phyloP scores from a whole-genome alignment of 2,113 vertebrate species.

The Dascyllus trimaculatus region DNA sequence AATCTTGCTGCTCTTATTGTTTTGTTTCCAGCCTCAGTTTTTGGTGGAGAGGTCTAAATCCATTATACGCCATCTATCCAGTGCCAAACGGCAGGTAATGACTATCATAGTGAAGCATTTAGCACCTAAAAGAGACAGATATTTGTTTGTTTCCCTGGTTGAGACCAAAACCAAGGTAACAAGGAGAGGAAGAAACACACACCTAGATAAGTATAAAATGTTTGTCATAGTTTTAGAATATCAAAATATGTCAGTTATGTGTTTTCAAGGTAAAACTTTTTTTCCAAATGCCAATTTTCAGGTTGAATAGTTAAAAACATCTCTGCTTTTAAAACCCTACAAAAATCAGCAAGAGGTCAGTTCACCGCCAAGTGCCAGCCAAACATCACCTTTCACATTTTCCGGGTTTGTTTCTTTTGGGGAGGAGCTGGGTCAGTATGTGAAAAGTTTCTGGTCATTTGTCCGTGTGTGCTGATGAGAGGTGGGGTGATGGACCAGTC shows the following conservation, averaged over 20 bases:
- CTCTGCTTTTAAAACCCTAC: conserved; percentile 2
- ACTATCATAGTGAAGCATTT: background rate
- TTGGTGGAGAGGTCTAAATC: background rate
- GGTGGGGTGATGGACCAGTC: background rate
- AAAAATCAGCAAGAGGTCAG: background rate
- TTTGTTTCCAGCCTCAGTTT: background rate
- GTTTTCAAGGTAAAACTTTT: too few species aligned
- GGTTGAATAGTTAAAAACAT: background rate
- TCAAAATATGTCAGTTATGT: too few species aligned
- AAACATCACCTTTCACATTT: background rate
- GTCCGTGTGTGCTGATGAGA: conserved; percentile 1
- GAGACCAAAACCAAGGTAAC: too few species aligned
- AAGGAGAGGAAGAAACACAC: too few species aligned
- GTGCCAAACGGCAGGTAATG: too few species aligned
- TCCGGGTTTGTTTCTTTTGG: conserved; percentile 27
- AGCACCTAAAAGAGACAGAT: too few species aligned
- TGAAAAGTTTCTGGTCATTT: conserved; percentile 28
- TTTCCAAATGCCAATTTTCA: background rate
- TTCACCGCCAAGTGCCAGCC: background rate
- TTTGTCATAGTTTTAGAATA: too few species aligned
- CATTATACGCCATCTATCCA: background rate
- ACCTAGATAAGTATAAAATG: too few species aligned
- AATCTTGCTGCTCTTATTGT: too few species aligned
- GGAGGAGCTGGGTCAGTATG: background rate
- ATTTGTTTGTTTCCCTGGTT: too few species aligned